Evolutionary conservation across 2,797 vertebrate species (phyloP), one percentile per base, ranked within the genome.

Genomic region (Diplodus sargus): DNA sequence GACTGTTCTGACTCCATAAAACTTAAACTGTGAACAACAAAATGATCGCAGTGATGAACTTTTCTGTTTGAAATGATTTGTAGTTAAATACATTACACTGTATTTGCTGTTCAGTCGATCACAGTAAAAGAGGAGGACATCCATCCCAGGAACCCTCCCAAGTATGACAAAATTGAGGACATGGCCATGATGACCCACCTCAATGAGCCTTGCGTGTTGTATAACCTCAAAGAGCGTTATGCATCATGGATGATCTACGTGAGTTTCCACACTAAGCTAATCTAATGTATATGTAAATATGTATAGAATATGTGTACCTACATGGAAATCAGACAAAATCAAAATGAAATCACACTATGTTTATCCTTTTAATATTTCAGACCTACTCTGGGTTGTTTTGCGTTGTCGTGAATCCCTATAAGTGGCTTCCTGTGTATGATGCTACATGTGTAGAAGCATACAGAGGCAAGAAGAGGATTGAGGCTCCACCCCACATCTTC

Each of bases 211-310:
- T 90, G 93, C 20, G 96, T 98, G 94, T 78, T 97, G 94, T 97
- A 95, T 89, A 97, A 97, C 94, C 97, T 97, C 94, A 97, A 97
- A 96, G 96, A 97, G 92, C 96, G 95, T 87, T 97, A 96, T 0
- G 95, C 96, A 93, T 96, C 96, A 88, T 98, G 97, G 97, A 97
- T 98, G 96, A 97, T 98, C 93, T 97, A 97, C 0, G 96, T 97
- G 76, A 94, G 96, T 78, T 25, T 58, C 0, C 8, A 9, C 12
- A 34, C 30, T 34, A 10, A 2, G 12, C 42, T 43, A 43, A 12
- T 43, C 12, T 13, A 43, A 43, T 43, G 42, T 43, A 43, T 43
- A 13, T 43, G 42, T 43, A 43, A 10, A 11, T 11, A 11, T 12
- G 11, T 13, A 43, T 43, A 43, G 30, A 34, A 1, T 43, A 13